Base-by-base conservation (phyloP, 2,797 vertebrate genomes). In the Melanotaenia boesemani region DNA sequence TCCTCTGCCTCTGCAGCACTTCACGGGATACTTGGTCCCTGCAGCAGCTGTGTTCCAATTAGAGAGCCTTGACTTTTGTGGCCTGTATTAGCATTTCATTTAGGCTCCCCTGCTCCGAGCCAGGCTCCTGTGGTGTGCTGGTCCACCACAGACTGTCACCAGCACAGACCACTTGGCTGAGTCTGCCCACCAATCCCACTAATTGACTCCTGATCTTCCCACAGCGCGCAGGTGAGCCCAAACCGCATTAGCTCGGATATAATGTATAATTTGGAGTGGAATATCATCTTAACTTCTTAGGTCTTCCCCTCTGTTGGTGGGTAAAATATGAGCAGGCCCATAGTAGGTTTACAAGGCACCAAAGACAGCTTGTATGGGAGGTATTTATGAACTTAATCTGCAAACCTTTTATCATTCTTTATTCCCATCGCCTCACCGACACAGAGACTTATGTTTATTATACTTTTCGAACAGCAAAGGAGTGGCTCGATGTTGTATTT, bases 31-130 rank as follows among this genome's bases (percentile, higher is more conserved):
- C 88, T 78, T 18, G 72, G 93, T 95, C 94, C 95, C 95, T 74
- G 91, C 93, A 95, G 94, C 95, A 95, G 94, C 94, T 95, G 94
- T 94, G 93, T 92, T 94, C 94, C 95, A 95, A 95, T 95, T 95
- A 95, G 93, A 95, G 92, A 94, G 93, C 86, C 92, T 91, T 93
- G 94, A 95, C 94, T 94, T 93, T 80, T 85, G 89, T 93, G 94
- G 90, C 94, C 94, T 85, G 91, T 93, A 95, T 95, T 95, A 95
- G 93, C 95, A 95, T 95, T 94, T 93, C 93, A 94, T 95, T 95
- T 95, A 93, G 91, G 92, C 92, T 90, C 91, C 86, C 89, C 88
- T 82, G 80, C 89, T 92, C 91, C 89, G 91, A 89, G 86, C 85
- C 88, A 92, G 92, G 91, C 91, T 86, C 89, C 88, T 39, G 76